These are phyloP conservation scores for Teinopalpus imperialis DNA, from an alignment of 2,888 invertebrate genomes.

Conservation along the genomic window DNA sequence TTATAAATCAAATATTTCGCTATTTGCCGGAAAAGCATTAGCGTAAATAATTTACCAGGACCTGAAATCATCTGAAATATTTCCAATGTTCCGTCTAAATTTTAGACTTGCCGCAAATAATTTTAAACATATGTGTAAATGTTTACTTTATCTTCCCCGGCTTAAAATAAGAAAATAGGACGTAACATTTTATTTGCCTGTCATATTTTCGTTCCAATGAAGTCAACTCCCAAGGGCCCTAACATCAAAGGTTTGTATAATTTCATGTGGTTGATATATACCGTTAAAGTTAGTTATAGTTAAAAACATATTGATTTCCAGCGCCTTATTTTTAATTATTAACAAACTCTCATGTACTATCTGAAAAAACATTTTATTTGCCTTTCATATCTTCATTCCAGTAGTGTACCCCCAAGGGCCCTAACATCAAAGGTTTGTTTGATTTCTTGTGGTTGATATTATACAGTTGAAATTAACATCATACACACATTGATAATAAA, in stretches of 20 bases:
- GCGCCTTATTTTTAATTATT: no score
- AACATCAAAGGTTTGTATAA: slow-evolving; percentile 12
- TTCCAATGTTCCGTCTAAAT: background rate
- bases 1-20: background rate
- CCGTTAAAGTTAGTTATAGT: no score
- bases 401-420: background rate
- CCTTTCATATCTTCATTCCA: slow-evolving; percentile 6
- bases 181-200: slow-evolving; percentile 2
- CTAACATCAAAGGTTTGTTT: slow-evolving; percentile 11
- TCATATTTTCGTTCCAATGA: slow-evolving; percentile 2
- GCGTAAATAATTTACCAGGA: background rate
- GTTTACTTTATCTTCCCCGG: slow-evolving; percentile 8
- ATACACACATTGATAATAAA: no score
- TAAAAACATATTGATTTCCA: no score
- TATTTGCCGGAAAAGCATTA: background rate
- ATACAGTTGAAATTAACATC: no score
- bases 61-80: background rate
- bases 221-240: background rate
- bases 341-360: no score
- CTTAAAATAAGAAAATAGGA: background rate
- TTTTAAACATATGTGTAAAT: background rate
- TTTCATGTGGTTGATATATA: background rate
- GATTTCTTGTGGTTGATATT: background rate
- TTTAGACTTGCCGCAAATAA: background rate
- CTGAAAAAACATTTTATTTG: background rate